A percentile compares a stretch with the other conserved stretches of the same genome.
phyloP scores from a whole-genome alignment of 2,113 vertebrate genomes.

The Nyctereutes procyonoides region DNA sequence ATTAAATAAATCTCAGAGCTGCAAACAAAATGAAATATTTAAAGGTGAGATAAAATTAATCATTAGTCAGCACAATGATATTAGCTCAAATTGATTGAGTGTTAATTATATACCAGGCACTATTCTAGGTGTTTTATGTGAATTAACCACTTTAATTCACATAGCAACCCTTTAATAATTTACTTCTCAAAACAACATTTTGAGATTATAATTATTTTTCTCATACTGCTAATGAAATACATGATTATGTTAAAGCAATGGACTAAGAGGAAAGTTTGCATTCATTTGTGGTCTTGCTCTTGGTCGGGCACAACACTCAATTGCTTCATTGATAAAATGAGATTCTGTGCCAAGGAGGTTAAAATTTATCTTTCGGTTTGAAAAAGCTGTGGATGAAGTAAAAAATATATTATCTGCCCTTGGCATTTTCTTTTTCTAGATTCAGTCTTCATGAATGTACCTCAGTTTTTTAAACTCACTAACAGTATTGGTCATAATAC shows the following conservation, averaged over 20 bases:
- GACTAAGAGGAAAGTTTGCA: background rate
- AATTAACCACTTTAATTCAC: background rate
- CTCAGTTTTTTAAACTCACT: background rate
- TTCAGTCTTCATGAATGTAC: background rate
- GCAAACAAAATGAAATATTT: background rate
- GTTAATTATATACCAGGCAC: background rate
- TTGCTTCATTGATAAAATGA: background rate
- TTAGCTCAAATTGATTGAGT: background rate
- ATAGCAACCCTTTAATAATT: background rate
- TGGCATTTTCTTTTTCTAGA: background rate
- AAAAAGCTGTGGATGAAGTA: background rate
- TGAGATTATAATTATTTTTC: background rate
- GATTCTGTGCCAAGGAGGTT: background rate
- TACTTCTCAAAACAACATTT: background rate
- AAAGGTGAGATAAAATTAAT: background rate
- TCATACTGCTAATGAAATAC: background rate
- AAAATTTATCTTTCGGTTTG: background rate
- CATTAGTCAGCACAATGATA: background rate
- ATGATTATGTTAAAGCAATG: background rate
- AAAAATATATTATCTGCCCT: background rate
- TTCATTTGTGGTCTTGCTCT: background rate
- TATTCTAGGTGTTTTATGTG: background rate
- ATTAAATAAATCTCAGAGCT: background rate
- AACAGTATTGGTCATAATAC: background rate
- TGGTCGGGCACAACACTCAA: background rate